These are phyloP conservation scores for Artemisiospiza belli DNA, from an alignment of 2,113 vertebrate genomes.

Conservation along the genomic window DNA sequence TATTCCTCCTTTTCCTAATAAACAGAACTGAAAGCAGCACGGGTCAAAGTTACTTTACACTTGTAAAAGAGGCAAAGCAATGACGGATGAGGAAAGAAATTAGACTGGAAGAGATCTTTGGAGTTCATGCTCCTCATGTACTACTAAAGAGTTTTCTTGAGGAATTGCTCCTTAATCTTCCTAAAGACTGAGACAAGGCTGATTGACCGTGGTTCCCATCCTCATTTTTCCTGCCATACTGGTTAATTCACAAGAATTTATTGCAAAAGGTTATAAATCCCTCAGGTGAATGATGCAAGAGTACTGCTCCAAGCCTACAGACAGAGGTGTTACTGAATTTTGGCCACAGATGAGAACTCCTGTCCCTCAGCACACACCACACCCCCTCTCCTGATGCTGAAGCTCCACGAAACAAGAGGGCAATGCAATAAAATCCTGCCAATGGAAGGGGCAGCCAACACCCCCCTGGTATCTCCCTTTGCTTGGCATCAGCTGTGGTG, in stretches of 20 bases:
- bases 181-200: neutral
- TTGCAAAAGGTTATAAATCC: neutral
- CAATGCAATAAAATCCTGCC: neutral
- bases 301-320: neutral
- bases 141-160: neutral
- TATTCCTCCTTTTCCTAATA: neutral
- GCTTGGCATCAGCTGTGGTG: neutral
- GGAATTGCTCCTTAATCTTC: neutral
- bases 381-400: neutral
- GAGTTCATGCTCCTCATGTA: neutral
- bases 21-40: neutral
- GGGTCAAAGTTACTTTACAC: neutral
- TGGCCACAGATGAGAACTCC: neutral
- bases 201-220: neutral
- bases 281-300: neutral
- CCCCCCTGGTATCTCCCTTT: neutral
- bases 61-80: neutral
- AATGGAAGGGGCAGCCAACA: neutral
- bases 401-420: neutral
- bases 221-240: neutral
- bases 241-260: neutral
- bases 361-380: neutral
- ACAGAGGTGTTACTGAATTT: neutral
- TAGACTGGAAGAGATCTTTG: neutral
- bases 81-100: neutral